phyloP scores from a whole-genome alignment of 2,888 invertebrate genomes.

The Malachius bipustulatus region DNA sequence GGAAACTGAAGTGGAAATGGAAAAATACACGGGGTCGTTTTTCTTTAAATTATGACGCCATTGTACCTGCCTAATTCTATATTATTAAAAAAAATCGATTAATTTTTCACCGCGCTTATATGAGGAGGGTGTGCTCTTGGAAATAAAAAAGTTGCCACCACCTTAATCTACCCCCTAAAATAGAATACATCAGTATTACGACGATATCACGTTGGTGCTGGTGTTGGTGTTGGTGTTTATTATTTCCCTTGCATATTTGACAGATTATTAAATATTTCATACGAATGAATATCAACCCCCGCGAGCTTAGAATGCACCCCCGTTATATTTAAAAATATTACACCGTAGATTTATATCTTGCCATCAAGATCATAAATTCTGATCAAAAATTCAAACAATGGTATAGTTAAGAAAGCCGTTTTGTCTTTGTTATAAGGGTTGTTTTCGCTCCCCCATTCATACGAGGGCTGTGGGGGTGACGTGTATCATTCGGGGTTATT shows the following conservation, averaged over 20 bases:
- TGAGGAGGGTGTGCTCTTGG: too few relatives aligned
- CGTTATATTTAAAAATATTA: slow-evolving; percentile 27
- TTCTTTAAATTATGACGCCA: too few relatives aligned
- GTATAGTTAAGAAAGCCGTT: slow-evolving; percentile 16
- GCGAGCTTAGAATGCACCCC: slow-evolving; percentile 5
- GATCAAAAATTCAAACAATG: slow-evolving; percentile 31
- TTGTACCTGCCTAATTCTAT: too few relatives aligned
- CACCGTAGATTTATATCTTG: slow-evolving; percentile 31
- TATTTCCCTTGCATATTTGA: slow-evolving; percentile 8
- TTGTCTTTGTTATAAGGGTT: slow-evolving; percentile 19
- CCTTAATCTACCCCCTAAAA: too few relatives aligned
- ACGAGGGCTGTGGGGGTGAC: neutral
- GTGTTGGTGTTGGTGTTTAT: neutral
- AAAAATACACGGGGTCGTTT: too few relatives aligned
- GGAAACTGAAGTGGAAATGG: too few relatives aligned
- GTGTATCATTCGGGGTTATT: slow-evolving; percentile 9
- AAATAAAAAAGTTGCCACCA: too few relatives aligned
- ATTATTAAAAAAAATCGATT: too few relatives aligned
- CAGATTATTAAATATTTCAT: slow-evolving; percentile 12
- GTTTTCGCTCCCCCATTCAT: slow-evolving; percentile 14
- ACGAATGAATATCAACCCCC: slow-evolving; percentile 15
- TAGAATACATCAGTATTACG: too few relatives aligned
- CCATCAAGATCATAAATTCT: slow-evolving; percentile 31
- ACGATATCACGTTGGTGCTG: too few relatives aligned
- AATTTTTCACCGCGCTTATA: too few relatives aligned